Evolutionary conservation across 37 sponge, comb jelly and placozoan species (phyloP).

Genomic region (Spongia lamella): DNA sequence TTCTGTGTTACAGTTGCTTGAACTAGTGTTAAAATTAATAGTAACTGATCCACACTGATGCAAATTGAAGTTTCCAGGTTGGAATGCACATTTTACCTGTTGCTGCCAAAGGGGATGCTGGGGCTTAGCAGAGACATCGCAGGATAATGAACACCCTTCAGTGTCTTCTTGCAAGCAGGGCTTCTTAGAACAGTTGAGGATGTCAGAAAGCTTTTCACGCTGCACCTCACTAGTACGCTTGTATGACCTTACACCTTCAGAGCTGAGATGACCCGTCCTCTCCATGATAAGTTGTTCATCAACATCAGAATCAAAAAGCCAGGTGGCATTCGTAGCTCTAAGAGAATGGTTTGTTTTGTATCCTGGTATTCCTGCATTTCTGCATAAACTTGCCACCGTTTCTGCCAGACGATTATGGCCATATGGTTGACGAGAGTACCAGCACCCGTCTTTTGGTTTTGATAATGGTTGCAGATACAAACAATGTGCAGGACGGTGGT

Average conservation of each 20-base stretch:
- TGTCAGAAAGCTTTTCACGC: slow-evolving; percentile 11
- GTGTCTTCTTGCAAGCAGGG: too few species aligned
- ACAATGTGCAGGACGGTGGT: neutral
- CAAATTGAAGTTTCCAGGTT: too few species aligned
- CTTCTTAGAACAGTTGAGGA: too few species aligned
- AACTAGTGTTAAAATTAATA: too few species aligned
- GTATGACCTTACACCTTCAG: slow-evolving; percentile 31
- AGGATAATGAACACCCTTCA: too few species aligned
- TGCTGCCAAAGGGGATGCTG: too few species aligned
- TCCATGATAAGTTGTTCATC: slow-evolving; percentile 55
- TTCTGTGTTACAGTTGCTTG: too few species aligned
- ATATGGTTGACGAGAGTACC: slow-evolving; percentile 16
- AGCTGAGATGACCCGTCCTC: slow-evolving; percentile 33
- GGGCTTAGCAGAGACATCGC: too few species aligned
- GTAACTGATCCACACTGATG: too few species aligned
- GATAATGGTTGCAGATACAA: slow-evolving; percentile 20
- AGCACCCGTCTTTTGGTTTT: neutral
- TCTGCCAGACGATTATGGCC: slow-evolving; percentile 9
- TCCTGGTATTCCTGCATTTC: slow-evolving; percentile 15
- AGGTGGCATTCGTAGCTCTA: slow-evolving; percentile 21
- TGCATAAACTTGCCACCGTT: neutral
- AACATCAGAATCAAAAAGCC: slow-evolving; percentile 21
- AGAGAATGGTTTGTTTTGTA: slow-evolving; percentile 39
- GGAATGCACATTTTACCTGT: too few species aligned
- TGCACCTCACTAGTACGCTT: slow-evolving; percentile 12